phyloP scores from a whole-genome alignment of 30 jellyfish, hydroid and myxozoan genomes.

The Mastigias papua region DNA sequence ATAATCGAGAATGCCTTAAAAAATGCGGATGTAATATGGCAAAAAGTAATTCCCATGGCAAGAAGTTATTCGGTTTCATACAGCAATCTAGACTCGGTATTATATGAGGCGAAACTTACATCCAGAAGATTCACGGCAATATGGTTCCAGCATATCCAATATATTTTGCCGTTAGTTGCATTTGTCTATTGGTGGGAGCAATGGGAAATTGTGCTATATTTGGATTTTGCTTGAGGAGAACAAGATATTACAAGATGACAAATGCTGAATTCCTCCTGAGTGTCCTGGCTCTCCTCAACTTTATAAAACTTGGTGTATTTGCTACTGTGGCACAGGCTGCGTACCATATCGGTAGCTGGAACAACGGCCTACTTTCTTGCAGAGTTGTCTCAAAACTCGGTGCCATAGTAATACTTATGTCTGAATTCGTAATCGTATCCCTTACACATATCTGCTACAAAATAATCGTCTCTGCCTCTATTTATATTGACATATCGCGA shows the following conservation, averaged over 20 bases:
- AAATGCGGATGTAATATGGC: too few species aligned
- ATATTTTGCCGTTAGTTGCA: constrained; percentile 18
- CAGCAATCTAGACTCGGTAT: too few species aligned
- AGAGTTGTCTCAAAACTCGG: constrained; percentile 36
- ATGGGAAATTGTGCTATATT: constrained; percentile 29
- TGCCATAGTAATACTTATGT: constrained; percentile 56
- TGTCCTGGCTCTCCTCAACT: constrained; percentile 28
- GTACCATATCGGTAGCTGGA: constrained; percentile 49
- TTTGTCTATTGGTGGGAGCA: constrained; percentile 30
- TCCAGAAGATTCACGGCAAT: too few species aligned
- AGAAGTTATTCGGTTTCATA: too few species aligned
- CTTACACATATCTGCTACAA: constrained; percentile 26
- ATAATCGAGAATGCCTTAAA: too few species aligned
- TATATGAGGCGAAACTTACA: too few species aligned
- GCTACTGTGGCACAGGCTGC: constrained; percentile 36
- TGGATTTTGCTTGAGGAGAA: constrained; percentile 43
- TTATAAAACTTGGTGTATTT: constrained; percentile 37
- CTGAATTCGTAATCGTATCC: constrained; percentile 30
- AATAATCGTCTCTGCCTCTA: neutral
- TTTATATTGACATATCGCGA: constrained; percentile 16
- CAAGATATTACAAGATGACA: constrained; percentile 44
- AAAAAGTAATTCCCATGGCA: too few species aligned
- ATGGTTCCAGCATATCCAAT: neutral
- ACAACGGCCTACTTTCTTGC: constrained; percentile 14
- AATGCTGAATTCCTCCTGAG: constrained; percentile 31